Conservation (phyloP, 2,113 vertebrate genomes). For the Onychostruthus taczanowskii region DNA sequence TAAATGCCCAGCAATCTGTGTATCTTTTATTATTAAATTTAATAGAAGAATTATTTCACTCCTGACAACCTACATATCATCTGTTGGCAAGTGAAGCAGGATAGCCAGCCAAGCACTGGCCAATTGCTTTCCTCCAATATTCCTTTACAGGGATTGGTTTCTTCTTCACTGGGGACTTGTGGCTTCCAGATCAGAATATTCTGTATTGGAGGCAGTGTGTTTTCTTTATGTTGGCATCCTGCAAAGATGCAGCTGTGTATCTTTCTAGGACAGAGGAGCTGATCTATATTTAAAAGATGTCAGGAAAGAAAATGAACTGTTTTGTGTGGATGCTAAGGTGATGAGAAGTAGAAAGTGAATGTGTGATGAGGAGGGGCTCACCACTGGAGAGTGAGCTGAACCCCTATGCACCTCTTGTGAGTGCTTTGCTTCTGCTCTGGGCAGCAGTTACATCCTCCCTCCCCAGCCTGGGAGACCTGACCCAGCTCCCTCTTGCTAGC, state of each 20-base stretch:
- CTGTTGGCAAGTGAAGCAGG: neutral
- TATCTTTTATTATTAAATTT: neutral
- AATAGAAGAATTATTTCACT: neutral
- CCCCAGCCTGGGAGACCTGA: rapidly evolving
- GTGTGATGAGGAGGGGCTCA: neutral
- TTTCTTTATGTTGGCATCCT: neutral
- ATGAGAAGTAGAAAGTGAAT: neutral
- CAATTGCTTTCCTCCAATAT: neutral
- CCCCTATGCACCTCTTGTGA: neutral
- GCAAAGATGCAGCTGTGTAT: neutral
- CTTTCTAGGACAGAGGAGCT: neutral
- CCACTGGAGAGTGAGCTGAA: neutral
- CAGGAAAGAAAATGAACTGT: neutral
- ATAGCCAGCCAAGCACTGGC: neutral
- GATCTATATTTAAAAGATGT: neutral
- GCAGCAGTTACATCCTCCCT: neutral
- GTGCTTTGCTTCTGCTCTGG: neutral
- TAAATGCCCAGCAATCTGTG: neutral
- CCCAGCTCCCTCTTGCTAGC: rapidly evolving
- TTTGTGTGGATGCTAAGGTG: rapidly evolving
- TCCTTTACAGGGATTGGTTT: neutral
- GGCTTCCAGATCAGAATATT: neutral
- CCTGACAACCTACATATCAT: neutral
- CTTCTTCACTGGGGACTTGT: neutral
- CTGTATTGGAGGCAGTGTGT: neutral